These are phyloP conservation scores for Cirrhinus molitorella DNA, from an alignment of 2,797 vertebrate species.

Conservation along the genomic window DNA sequence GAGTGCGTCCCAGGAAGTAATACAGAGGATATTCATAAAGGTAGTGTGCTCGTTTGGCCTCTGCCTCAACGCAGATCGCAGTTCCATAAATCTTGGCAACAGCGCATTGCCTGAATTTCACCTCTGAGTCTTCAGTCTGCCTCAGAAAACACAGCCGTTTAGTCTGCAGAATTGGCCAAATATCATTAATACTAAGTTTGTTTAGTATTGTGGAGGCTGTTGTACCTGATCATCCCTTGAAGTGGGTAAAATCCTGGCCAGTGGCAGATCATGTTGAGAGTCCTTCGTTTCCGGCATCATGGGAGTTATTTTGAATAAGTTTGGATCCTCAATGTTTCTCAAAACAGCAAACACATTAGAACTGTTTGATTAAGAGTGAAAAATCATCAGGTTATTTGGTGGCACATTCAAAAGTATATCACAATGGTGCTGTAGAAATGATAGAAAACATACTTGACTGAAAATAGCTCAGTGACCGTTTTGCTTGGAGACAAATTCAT, in stretches of 20 bases:
- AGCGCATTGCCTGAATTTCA: conserved; percentile 65
- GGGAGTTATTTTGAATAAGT: conserved; percentile 70
- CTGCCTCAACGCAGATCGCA: conserved; percentile 74
- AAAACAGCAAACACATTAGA: conserved; percentile 76
- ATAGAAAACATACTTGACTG: conserved; percentile 69
- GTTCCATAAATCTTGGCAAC: conserved; percentile 70
- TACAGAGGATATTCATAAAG: conserved; percentile 77
- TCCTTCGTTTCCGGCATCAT: conserved; percentile 63
- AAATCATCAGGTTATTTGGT: not conserved
- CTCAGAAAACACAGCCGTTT: conserved; percentile 3
- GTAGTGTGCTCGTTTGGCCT: conserved; percentile 71
- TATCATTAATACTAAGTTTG: not conserved
- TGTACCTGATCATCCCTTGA: conserved; percentile 63
- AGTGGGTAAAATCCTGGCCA: not conserved
- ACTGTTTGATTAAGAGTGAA: conserved; percentile 65
- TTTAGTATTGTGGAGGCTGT: not conserved
- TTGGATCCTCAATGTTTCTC: conserved; percentile 75
- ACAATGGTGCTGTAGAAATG: not conserved
- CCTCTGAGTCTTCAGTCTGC: conserved; percentile 59
- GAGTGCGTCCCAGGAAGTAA: conserved; percentile 77
- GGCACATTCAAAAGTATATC: not conserved
- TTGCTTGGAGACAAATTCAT: conserved; percentile 69
- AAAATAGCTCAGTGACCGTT: conserved; percentile 67
- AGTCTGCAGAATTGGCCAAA: conserved; percentile 13
- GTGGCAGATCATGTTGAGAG: conserved; percentile 1